These are phyloP conservation scores for Macroglossus sobrinus DNA, from an alignment of 2,113 vertebrate species.

Conservation along the genomic window DNA sequence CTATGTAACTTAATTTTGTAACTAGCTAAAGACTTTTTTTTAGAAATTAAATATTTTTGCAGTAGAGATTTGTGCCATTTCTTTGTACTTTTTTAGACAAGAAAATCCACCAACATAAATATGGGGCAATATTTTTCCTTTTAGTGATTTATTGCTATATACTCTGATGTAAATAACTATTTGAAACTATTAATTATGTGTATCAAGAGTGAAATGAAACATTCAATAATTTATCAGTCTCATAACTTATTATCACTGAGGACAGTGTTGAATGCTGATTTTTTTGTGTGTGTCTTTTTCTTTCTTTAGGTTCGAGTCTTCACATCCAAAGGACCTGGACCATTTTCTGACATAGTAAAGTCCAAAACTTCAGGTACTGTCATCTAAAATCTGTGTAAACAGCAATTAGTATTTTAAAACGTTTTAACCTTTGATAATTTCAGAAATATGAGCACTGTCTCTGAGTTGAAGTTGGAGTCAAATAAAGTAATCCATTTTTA, in stretches of 20 bases:
- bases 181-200: neutral
- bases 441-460: neutral
- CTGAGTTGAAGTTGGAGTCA: neutral
- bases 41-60: neutral
- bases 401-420: neutral
- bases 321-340: slow-evolving; percentile 81
- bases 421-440: neutral
- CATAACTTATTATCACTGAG: neutral
- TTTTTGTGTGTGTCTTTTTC: neutral
- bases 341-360: slow-evolving; percentile 75
- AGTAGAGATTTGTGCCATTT: neutral
- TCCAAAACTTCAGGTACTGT: slow-evolving; percentile 78
- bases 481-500: neutral
- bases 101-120: neutral
- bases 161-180: neutral
- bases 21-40: neutral
- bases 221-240: neutral
- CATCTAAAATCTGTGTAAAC: neutral
- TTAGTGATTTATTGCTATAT: neutral
- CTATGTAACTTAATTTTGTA: neutral
- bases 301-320: slow-evolving; percentile 79
- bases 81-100: neutral
- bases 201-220: neutral
- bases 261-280: neutral
- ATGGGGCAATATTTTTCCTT: neutral